A percentile compares a stretch with the other conserved stretches of the same genome.
These are phyloP conservation scores for Macrosteles quadrilineatus DNA, from an alignment of 1,140 invertebrate species.

Conservation along the genomic window DNA sequence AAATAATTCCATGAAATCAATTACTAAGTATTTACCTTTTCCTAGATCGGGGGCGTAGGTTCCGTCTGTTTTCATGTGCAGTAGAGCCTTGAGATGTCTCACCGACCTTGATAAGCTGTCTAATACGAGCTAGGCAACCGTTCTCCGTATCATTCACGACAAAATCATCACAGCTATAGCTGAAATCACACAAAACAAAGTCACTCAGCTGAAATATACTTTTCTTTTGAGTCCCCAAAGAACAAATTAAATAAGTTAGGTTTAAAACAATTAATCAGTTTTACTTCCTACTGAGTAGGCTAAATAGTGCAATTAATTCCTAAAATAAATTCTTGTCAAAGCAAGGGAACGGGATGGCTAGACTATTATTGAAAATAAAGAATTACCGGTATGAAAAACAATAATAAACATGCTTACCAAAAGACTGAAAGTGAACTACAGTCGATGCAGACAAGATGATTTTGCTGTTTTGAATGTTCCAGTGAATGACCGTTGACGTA, in stretches of 20 bases:
- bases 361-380: too few relatives aligned
- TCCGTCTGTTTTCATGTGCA: conserved; percentile 56
- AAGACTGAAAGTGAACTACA: conserved; percentile 73
- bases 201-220: background rate
- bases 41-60: conserved; percentile 59
- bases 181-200: too few relatives aligned
- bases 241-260: too few relatives aligned
- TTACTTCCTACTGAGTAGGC: too few relatives aligned
- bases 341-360: too few relatives aligned
- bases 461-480: conserved; percentile 64
- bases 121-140: conserved; percentile 28
- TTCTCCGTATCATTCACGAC: conserved; percentile 71
- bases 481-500: conserved; percentile 78
- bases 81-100: conserved; percentile 15
- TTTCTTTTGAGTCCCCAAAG: too few relatives aligned
- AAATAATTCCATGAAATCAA: too few relatives aligned
- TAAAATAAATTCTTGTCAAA: too few relatives aligned
- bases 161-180: conserved; percentile 81
- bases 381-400: too few relatives aligned
- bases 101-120: background rate
- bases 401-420: conserved; percentile 71
- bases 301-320: too few relatives aligned
- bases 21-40: conserved; percentile 58
- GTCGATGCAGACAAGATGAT: conserved; percentile 75
- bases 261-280: too few relatives aligned